Evolutionary conservation across 2,888 invertebrate species (phyloP), one percentile per base, ranked within the genome.

Genomic region (Mylabris sibirica): DNA sequence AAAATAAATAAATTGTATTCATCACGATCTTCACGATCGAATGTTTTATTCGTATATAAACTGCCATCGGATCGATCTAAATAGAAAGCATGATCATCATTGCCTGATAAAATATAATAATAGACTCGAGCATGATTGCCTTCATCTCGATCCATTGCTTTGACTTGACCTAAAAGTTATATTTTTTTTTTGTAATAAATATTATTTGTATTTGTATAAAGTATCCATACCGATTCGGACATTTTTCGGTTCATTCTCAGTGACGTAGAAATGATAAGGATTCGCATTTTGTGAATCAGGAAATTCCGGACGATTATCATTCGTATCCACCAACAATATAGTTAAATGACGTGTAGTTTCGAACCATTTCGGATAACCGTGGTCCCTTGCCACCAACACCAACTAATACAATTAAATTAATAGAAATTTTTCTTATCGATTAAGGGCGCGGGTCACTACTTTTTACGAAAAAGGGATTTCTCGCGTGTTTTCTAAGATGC

Each of bases 291-390:
- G 84, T 1, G 88, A 86, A 63, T 89, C 88, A 0, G 90, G 88
- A 82, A 95, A 96, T 79, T 91, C 90, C 0, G 96, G 95, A 0
- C 89, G 87, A 80, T 95, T 94, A 84, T 95, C 95, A 77, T 95
- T 92, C 3, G 92, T 91, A 81, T 96, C 95, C 11, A 92, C 90
- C 53, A 96, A 85, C 38, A 92, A 87, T 57, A 96, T 90, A 0
- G 91, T 92, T 60, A 96, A 85, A 64, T 93, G 89, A 0, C 92
- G 90, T 5, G 94, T 85, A 1, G 91, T 92, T 84, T 96, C 95
- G 78, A 93, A 94, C 77, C 91, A 90, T 0, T 91, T 90, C 0
- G 95, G 95, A 24, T 89, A 90, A 0, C 96, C 96, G 76, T 94
- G 92, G 85, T 96, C 96, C 59, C 91, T 89, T 0, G 95, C 96